Conservation (phyloP, 2,888 invertebrate genomes). For the Drosophila testacea region DNA sequence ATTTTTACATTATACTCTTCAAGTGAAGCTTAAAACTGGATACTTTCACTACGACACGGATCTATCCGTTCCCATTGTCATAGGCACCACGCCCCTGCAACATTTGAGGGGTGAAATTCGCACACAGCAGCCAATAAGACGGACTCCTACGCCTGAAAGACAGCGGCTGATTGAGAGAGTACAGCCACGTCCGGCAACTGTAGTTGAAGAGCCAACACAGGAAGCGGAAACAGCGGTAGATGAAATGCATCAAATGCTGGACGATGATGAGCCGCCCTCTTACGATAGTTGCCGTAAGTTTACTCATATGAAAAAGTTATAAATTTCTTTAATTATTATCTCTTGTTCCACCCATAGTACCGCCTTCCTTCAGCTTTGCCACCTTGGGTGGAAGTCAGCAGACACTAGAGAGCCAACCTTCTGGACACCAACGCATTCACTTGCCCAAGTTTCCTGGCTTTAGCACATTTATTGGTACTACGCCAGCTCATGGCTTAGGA, state of each 20-base stretch:
- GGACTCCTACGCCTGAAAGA: constrained; percentile 64
- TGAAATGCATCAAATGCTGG: constrained; percentile 57
- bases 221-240: constrained; percentile 40
- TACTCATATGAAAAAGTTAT: accelerated
- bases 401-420: constrained; percentile 62
- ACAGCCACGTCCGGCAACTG: constrained; percentile 47
- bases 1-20: constrained; percentile 80
- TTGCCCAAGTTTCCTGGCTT: constrained; percentile 80
- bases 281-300: constrained; percentile 82
- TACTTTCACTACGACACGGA: constrained; percentile 80
- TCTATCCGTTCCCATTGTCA: constrained; percentile 75
- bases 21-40: constrained; percentile 79
- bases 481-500: constrained; percentile 59
- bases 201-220: constrained; percentile 55
- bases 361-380: constrained; percentile 82
- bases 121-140: constrained; percentile 60
- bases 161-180: constrained; percentile 68
- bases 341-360: constrained; percentile 57
- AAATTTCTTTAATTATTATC: background rate
- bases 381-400: constrained; percentile 78
- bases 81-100: constrained; percentile 79
- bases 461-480: constrained; percentile 67
- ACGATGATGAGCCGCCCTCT: constrained; percentile 80
- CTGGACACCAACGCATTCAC: constrained; percentile 64
- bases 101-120: constrained; percentile 52